Evolutionary conservation across 1,140 invertebrate species (phyloP).

Genomic region (Micrasema minimum): DNA sequence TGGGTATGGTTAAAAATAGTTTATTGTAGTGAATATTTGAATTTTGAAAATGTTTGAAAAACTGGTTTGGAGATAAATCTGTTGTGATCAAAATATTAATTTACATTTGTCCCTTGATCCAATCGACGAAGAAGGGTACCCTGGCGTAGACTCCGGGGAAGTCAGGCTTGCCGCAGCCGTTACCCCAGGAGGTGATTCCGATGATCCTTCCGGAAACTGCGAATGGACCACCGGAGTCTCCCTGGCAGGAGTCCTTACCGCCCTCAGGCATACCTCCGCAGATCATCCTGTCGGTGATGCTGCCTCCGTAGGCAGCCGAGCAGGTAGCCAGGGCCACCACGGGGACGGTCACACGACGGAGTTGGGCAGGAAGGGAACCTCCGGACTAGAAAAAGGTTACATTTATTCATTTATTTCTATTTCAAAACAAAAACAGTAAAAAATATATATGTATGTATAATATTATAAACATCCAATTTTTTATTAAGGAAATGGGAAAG

Average conservation of each 20-base stretch:
- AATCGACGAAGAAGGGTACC: constrained; percentile 8
- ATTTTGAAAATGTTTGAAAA: too few relatives aligned
- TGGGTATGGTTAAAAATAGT: too few relatives aligned
- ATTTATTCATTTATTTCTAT: background rate
- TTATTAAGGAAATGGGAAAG: too few relatives aligned
- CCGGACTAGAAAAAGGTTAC: constrained; percentile 30
- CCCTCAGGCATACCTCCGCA: constrained; percentile 65
- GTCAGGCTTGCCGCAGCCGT: constrained; percentile 61
- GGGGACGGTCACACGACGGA: constrained; percentile 60
- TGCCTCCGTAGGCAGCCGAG: constrained; percentile 54
- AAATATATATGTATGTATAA: too few relatives aligned
- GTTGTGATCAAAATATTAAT: too few relatives aligned
- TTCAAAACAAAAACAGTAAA: too few relatives aligned
- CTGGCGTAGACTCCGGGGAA: constrained; percentile 70
- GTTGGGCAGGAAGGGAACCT: constrained; percentile 51
- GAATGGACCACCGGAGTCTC: constrained; percentile 73
- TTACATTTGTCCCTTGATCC: too few relatives aligned
- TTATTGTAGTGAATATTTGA: too few relatives aligned
- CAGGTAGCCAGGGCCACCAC: constrained; percentile 58
- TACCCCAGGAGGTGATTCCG: constrained; percentile 66
- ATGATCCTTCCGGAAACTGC: constrained; percentile 67
- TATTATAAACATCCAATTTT: too few relatives aligned
- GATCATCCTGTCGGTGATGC: constrained; percentile 73
- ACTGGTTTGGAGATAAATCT: too few relatives aligned
- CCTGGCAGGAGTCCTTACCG: constrained; percentile 70